phyloP scores from a whole-genome alignment of 1,140 invertebrate genomes.

The Microplitis mediator region DNA sequence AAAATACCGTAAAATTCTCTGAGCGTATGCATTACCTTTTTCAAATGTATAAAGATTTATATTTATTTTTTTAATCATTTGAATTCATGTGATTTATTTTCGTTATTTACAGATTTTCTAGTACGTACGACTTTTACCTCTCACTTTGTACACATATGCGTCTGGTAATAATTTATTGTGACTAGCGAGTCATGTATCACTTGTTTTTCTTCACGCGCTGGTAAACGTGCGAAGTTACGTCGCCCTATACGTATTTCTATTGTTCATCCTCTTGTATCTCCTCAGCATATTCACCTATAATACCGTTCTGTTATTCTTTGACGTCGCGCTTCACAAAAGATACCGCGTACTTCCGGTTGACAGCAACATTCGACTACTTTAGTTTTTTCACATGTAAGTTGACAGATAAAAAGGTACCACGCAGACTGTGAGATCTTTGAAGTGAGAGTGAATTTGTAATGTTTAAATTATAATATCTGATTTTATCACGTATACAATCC shows the following conservation, averaged over 20 bases:
- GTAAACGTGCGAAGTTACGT: conserved; percentile 24
- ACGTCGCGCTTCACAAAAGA: conserved; percentile 14
- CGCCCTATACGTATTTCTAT: conserved; percentile 19
- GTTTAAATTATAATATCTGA: not conserved
- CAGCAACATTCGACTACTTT: not conserved
- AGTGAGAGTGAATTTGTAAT: too few species aligned
- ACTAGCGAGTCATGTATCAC: conserved; percentile 20
- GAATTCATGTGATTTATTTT: not conserved
- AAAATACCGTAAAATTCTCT: not conserved
- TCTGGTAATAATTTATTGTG: conserved; percentile 5
- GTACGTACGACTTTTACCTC: not conserved
- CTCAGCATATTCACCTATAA: conserved; percentile 1
- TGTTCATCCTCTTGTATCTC: conserved; percentile 19
- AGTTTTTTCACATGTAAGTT: conserved; percentile 8
- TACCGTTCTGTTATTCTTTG: conserved; percentile 5
- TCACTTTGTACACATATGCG: not conserved
- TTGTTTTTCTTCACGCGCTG: conserved; percentile 24
- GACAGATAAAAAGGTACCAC: not conserved
- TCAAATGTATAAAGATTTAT: too few species aligned
- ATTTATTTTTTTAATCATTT: too few species aligned
- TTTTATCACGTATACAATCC: not conserved
- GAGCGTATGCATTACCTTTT: too few species aligned
- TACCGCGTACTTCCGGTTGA: conserved; percentile 16
- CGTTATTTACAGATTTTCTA: not conserved
- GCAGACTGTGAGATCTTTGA: too few species aligned